phyloP scores from a whole-genome alignment of 2,888 invertebrate genomes.

The Lamellibrachia satsuma region DNA sequence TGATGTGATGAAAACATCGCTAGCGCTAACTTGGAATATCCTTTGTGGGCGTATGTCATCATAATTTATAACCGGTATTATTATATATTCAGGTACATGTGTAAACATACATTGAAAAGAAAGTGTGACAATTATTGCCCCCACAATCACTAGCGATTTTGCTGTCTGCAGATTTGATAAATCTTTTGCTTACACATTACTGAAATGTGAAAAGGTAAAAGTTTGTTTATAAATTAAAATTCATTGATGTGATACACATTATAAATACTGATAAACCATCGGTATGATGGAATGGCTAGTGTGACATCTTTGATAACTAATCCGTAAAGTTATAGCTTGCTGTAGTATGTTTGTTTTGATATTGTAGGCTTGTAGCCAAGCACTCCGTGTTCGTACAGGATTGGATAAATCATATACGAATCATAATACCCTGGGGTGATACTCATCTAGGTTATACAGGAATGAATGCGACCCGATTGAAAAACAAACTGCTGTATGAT shows the following conservation, averaged over 20 bases:
- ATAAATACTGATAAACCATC: neutral
- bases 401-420: neutral
- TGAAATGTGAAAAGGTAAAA: neutral
- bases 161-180: constrained; percentile 7
- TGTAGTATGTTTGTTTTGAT: neutral
- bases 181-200: neutral
- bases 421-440: neutral
- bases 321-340: neutral
- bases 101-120: neutral
- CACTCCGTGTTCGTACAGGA: neutral
- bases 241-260: neutral
- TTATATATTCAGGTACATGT: neutral
- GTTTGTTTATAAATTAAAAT: constrained; percentile 9
- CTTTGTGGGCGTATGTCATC: constrained; percentile 17
- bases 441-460: neutral
- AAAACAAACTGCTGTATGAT: neutral
- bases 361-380: constrained; percentile 3
- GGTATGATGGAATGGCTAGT: neutral
- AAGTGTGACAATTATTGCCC: neutral
- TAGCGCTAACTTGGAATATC: constrained; percentile 17
- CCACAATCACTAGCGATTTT: neutral
- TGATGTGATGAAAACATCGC: constrained; percentile 17
- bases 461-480: neutral
- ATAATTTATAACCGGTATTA: constrained; percentile 17
- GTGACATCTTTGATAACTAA: neutral